Evolutionary conservation across 2,797 vertebrate genomes (phyloP).

Genomic region (Coccyzus lansbergi): DNA sequence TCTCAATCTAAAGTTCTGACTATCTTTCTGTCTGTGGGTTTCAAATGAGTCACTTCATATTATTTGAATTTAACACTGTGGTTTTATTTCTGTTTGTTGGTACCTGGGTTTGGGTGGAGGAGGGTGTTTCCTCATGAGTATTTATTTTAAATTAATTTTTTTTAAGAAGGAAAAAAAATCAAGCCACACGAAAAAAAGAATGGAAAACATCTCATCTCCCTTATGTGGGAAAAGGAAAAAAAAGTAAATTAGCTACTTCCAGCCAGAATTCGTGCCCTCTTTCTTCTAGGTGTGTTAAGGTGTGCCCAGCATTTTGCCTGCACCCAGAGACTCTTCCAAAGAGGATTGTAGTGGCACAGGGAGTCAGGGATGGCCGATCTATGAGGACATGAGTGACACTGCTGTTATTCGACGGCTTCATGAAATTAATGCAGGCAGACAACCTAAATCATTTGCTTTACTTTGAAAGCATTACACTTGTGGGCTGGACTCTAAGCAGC

Average conservation of each 20-base stretch:
- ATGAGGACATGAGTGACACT: not conserved
- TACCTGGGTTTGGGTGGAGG: conserved; percentile 28
- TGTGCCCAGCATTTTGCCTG: not conserved
- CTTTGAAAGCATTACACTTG: not conserved
- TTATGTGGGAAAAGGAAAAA: not conserved
- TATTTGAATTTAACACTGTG: conserved; percentile 70
- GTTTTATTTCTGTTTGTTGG: conserved; percentile 75
- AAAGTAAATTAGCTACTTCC: not conserved
- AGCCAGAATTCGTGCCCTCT: not conserved
- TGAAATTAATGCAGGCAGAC: not conserved
- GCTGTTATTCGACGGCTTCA: not conserved
- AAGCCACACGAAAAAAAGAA: not conserved
- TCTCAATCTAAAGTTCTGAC: conserved; percentile 55
- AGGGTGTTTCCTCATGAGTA: not conserved
- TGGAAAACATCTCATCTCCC: not conserved
- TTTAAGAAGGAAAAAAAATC: conserved; percentile 13
- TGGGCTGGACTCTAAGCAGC: not conserved
- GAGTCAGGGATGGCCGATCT: fast-evolving
- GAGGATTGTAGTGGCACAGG: not conserved
- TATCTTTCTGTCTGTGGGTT: conserved; percentile 60
- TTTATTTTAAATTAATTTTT: conserved; percentile 36
- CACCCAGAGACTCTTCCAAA: not conserved
- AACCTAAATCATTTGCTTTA: not conserved
- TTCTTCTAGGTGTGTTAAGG: conserved; percentile 21
- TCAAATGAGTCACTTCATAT: conserved; percentile 46